A percentile compares a stretch with the other conserved stretches of the same genome.
phyloP scores from a whole-genome alignment of 2,888 invertebrate species.

The Thymelicus lineola region DNA sequence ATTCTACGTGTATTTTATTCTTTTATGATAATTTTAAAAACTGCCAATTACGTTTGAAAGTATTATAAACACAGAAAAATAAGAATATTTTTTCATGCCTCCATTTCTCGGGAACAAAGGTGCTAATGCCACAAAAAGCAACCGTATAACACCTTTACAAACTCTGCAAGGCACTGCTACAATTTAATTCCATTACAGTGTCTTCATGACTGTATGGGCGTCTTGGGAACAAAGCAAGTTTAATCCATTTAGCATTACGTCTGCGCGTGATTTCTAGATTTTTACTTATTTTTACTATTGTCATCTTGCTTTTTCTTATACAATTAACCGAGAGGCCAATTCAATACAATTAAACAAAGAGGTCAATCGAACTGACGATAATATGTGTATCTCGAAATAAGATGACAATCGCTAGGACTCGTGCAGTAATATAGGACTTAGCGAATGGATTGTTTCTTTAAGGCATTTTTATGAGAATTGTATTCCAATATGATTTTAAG shows the following conservation, averaged over 20 bases:
- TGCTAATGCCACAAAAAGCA: conserved; percentile 31
- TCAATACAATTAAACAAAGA: conserved; percentile 17
- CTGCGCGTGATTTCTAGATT: conserved; percentile 36
- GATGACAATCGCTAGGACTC: conserved; percentile 2
- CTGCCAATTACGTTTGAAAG: too few relatives aligned
- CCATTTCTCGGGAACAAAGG: not conserved
- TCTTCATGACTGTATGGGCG: conserved; percentile 45
- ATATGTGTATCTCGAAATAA: not conserved
- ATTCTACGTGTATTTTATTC: too few relatives aligned
- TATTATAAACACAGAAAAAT: too few relatives aligned
- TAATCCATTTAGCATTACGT: conserved; percentile 51
- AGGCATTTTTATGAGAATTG: too few relatives aligned
- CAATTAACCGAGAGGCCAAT: conserved; percentile 8
- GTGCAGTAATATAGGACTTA: too few relatives aligned
- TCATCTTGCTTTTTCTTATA: conserved; percentile 9
- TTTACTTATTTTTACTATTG: conserved; percentile 29
- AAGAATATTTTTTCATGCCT: too few relatives aligned
- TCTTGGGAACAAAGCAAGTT: conserved; percentile 57
- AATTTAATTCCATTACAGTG: conserved; percentile 62
- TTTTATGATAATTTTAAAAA: too few relatives aligned
- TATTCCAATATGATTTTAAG: too few relatives aligned
- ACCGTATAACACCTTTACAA: conserved; percentile 42
- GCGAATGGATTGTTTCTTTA: too few relatives aligned
- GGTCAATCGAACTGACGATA: conserved; percentile 13
- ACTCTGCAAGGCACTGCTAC: conserved; percentile 38